A percentile compares a stretch with the other conserved stretches of the same genome.
phyloP scores from a whole-genome alignment of 2,888 invertebrate species.

The Monoplex corrugatus region DNA sequence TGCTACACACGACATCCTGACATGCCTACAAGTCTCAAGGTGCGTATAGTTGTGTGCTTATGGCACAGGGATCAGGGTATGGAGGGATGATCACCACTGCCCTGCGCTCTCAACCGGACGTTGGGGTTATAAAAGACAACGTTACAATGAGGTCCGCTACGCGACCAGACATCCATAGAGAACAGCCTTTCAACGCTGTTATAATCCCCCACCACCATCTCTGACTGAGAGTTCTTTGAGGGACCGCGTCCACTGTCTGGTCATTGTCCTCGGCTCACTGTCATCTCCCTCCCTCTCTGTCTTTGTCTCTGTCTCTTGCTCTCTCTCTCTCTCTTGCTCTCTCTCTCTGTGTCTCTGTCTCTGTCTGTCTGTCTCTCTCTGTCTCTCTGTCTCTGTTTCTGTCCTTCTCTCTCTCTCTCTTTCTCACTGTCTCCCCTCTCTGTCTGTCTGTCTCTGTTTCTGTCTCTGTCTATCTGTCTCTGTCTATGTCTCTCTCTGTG shows the following conservation, averaged over 20 bases:
- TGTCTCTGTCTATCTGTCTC: too few relatives aligned
- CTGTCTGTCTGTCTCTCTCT: too few relatives aligned
- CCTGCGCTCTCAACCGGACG: neutral
- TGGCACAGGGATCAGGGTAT: neutral
- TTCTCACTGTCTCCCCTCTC: too few relatives aligned
- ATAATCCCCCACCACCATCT: conserved; percentile 5
- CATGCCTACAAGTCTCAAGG: neutral
- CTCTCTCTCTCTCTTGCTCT: neutral
- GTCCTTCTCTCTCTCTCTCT: neutral
- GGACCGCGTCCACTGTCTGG: neutral
- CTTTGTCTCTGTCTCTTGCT: neutral
- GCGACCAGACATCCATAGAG: too few relatives aligned
- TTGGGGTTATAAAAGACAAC: conserved; percentile 8
- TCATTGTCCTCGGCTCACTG: neutral
- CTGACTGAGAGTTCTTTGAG: conserved; percentile 19
- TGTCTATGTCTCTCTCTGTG: too few relatives aligned
- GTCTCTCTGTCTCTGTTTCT: too few relatives aligned
- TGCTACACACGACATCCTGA: neutral
- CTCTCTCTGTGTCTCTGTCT: conserved; percentile 13
- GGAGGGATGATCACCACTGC: neutral
- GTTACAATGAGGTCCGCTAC: conserved; percentile 17
- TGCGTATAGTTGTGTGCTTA: neutral
- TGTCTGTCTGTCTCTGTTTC: too few relatives aligned
- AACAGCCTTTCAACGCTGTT: neutral
- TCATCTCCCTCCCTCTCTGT: neutral